phyloP scores from a whole-genome alignment of 2,888 invertebrate species.

The Acanthosepion pharaonis region DNA sequence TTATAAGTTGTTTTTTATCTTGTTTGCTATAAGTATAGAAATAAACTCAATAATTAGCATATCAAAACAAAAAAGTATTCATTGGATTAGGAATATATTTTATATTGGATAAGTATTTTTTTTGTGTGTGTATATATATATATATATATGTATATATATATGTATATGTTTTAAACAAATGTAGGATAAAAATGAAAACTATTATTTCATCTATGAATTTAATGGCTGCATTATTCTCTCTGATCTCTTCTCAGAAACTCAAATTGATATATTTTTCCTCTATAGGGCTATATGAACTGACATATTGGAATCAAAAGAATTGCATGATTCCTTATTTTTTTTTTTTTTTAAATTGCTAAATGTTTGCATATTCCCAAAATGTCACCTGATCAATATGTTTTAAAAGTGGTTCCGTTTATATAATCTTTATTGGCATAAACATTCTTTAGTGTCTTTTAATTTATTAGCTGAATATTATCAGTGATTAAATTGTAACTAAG shows the following conservation, averaged over 20 bases:
- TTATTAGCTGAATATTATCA: neutral
- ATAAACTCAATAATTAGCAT: neutral
- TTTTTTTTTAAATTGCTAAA: neutral
- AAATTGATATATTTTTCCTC: no score
- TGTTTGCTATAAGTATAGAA: neutral
- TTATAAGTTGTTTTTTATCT: neutral
- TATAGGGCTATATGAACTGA: neutral
- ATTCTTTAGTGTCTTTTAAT: neutral
- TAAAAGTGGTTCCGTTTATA: no score
- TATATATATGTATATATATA: neutral
- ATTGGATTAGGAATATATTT: neutral
- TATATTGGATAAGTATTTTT: neutral
- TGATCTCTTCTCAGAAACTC: neutral
- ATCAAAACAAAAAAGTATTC: neutral
- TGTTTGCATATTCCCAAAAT: neutral
- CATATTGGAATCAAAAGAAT: neutral
- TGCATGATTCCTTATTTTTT: neutral
- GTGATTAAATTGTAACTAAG: neutral
- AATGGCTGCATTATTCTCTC: neutral
- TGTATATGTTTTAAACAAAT: no score
- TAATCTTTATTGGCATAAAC: neutral
- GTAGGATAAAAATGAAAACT: neutral
- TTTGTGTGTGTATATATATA: neutral
- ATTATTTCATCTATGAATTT: neutral
- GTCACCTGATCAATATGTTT: neutral